These are phyloP conservation scores for Ruditapes philippinarum DNA, from an alignment of 1,140 invertebrate species.

Conservation along the genomic window DNA sequence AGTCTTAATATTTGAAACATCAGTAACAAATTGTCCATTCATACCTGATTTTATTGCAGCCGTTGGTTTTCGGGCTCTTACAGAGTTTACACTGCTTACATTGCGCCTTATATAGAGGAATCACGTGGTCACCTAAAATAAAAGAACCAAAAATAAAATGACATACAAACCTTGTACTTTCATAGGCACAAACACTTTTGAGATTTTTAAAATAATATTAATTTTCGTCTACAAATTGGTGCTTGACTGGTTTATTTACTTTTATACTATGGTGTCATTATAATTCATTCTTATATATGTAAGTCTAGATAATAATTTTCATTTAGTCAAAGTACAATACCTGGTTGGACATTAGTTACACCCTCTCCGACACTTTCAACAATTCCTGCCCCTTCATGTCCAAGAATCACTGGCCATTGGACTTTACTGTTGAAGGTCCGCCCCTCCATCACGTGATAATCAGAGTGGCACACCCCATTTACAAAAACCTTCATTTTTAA, in stretches of 20 bases:
- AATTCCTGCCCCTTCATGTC: slow-evolving; percentile 94
- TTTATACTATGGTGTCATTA: too few relatives aligned
- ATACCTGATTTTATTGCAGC: slow-evolving; percentile 97
- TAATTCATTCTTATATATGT: too few relatives aligned
- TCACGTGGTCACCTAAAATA: slow-evolving; percentile 95
- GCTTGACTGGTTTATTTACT: too few relatives aligned
- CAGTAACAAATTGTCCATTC: too few relatives aligned
- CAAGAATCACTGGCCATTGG: slow-evolving; percentile 95
- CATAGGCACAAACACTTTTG: too few relatives aligned
- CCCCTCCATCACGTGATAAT: neutral
- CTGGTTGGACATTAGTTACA: slow-evolving; percentile 94
- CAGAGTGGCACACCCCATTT: slow-evolving; percentile 15
- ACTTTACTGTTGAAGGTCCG: slow-evolving; percentile 94
- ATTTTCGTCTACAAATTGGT: too few relatives aligned
- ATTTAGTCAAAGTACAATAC: too few relatives aligned
- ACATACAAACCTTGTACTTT: too few relatives aligned
- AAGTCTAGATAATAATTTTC: too few relatives aligned
- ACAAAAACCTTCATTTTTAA: neutral
- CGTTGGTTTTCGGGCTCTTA: slow-evolving; percentile 97
- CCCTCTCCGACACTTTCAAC: slow-evolving; percentile 98
- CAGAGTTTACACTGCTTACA: slow-evolving; percentile 99
- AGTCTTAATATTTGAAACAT: too few relatives aligned
- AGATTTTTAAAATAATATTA: too few relatives aligned
- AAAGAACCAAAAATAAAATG: too few relatives aligned
- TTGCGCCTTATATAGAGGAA: slow-evolving; percentile 98